Base-by-base conservation (phyloP, 2,888 invertebrate genomes). In the Drosophila borborema region DNA sequence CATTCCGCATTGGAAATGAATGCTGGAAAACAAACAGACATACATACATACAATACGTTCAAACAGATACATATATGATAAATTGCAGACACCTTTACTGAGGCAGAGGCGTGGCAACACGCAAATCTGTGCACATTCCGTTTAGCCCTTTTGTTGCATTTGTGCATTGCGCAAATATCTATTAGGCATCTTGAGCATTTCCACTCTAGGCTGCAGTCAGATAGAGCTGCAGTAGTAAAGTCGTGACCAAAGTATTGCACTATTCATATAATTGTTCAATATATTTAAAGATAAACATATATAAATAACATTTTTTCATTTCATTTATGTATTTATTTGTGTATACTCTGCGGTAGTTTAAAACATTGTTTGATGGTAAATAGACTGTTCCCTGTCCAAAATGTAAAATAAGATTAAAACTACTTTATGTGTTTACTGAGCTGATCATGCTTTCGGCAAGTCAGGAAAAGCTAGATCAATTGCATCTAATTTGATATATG, bases 81-180 rank as follows among this genome's bases (percentile, higher is more conserved):
- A 86, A 89, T 87, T 74, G 56, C 89, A 80, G 80, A 86, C 87
- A 89, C 84, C 72, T 74, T 56, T 59, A 49, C 43, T 51, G 43
- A 31, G 60, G 45, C 18, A 14, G 46, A 53, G 34, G 34, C n/a
- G 28, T 49, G 72, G 53, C 31, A 16, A 9, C 40, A 36, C 34
- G 56, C 23, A 58, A 56, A 67, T 72, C 46, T 65, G 63, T 66
- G 80, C 63, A 79, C 51, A 76, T 77, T 79, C 75, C 71, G 54
- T 31, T 9, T 41, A 4, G 55, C 38, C 38, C 77, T 67, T 78
- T 77, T 75, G 86, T 80, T 83, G 78, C 78, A 80, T 80, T 75
- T 64, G 60, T 82, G 77, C 73, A 78, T 86, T 77, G 64, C 80
- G 75, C 75, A 85, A 82, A 85, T 85, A 77, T 85, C 85, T 83